Evolutionary conservation across 2,797 vertebrate genomes (phyloP).

Genomic region (Enteromius mattozi): DNA sequence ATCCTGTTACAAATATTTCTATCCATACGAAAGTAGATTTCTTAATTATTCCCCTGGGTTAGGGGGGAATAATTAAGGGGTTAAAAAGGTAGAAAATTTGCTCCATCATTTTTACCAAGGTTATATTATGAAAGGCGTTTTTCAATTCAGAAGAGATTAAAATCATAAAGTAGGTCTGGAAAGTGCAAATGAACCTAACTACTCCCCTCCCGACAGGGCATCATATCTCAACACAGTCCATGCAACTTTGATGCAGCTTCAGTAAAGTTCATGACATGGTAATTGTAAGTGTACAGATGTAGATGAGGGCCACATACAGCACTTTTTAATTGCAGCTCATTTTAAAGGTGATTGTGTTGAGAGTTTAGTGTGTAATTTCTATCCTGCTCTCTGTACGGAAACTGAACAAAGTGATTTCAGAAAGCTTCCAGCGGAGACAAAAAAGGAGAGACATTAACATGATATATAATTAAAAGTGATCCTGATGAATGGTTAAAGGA

Average conservation of each 20-base stretch:
- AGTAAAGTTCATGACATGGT: constrained; percentile 15
- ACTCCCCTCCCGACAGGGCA: neutral
- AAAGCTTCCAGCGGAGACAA: constrained; percentile 14
- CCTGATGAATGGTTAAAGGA: constrained; percentile 2
- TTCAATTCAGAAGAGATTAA: neutral
- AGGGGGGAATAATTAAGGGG: no score
- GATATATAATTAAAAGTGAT: constrained; percentile 36
- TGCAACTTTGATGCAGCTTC: neutral
- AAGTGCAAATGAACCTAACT: neutral
- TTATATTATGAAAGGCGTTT: neutral
- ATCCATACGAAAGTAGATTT: neutral
- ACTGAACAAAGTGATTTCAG: constrained; percentile 13
- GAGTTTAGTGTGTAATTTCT: neutral
- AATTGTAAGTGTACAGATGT: constrained; percentile 6
- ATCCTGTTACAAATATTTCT: neutral
- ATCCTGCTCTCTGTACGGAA: neutral
- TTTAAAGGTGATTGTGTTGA: constrained; percentile 21
- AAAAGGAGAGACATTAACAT: constrained; percentile 5
- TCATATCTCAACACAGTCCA: neutral
- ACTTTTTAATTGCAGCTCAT: constrained; percentile 25
- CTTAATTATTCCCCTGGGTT: neutral
- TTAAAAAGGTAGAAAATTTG: neutral
- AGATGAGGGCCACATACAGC: constrained; percentile 27
- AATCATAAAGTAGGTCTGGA: neutral
- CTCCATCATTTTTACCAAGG: neutral